These are phyloP conservation scores for Drosophila dunni DNA, from an alignment of 1,140 invertebrate species.

Conservation along the genomic window DNA sequence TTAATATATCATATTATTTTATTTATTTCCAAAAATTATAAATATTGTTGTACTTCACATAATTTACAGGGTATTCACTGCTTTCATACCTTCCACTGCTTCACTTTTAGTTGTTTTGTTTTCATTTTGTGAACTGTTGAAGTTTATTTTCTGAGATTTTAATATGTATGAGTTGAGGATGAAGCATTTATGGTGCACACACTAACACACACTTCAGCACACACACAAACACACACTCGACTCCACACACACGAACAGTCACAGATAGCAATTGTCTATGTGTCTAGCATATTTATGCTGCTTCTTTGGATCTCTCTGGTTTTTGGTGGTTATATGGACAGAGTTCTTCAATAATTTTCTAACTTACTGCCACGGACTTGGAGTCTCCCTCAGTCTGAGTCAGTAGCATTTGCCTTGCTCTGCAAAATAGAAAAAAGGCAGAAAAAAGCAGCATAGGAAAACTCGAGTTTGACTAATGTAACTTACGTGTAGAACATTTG, in stretches of 20 bases:
- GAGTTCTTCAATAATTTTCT: conserved; percentile 62
- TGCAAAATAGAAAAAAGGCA: conserved; percentile 16
- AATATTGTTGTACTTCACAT: no score
- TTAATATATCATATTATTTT: no score
- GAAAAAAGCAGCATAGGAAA: conserved; percentile 12
- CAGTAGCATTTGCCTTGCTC: conserved; percentile 58
- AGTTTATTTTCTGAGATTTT: conserved; percentile 81
- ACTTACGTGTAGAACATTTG: conserved; percentile 68
- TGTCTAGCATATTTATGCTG: conserved; percentile 74
- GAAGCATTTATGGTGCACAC: conserved; percentile 70
- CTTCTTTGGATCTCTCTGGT: conserved; percentile 29
- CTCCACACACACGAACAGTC: conserved; percentile 25
- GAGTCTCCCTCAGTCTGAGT: not conserved
- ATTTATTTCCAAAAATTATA: no score
- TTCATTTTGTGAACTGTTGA: conserved; percentile 71
- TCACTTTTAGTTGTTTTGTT: conserved; percentile 23
- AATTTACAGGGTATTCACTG: not conserved
- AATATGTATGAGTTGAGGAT: conserved; percentile 81
- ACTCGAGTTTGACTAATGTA: conserved; percentile 73
- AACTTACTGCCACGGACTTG: conserved; percentile 20
- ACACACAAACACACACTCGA: conserved; percentile 15
- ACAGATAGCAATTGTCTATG: conserved; percentile 57
- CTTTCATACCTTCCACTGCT: not conserved
- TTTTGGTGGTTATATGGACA: conserved; percentile 19
- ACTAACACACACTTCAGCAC: conserved; percentile 15